phyloP scores from a whole-genome alignment of 1,140 invertebrate species.

The Cyclargus thomasi region DNA sequence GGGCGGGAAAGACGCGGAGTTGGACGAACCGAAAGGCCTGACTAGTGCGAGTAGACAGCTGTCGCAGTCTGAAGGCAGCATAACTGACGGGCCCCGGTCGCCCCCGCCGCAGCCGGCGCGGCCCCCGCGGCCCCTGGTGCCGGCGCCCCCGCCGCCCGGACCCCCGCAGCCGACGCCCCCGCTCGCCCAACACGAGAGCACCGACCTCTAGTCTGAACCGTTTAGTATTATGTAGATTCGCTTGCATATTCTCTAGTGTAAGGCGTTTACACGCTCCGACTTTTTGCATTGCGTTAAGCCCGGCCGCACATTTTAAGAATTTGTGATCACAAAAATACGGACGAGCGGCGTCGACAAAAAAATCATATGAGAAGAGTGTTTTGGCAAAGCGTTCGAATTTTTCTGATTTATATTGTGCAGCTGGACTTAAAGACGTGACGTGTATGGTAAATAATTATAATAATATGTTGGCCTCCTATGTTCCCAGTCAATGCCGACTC shows the following conservation, averaged over 20 bases:
- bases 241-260: slow-evolving; percentile 9
- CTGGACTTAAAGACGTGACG: not conserved
- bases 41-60: slow-evolving; percentile 56
- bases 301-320: no score
- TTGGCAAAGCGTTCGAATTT: no score
- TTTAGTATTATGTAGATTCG: slow-evolving; percentile 19
- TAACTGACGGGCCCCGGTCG: slow-evolving; percentile 54
- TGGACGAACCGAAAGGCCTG: slow-evolving; percentile 51
- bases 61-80: slow-evolving; percentile 70
- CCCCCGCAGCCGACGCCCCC: slow-evolving; percentile 28
- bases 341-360: no score
- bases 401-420: no score
- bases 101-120: slow-evolving; percentile 48
- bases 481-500: not conserved
- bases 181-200: slow-evolving; percentile 49
- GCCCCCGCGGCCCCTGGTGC: slow-evolving; percentile 54
- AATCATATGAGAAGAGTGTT: no score
- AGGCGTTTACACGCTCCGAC: not conserved
- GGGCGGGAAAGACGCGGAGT: slow-evolving; percentile 54
- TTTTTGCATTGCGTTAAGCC: slow-evolving; percentile 1
- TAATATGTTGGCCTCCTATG: slow-evolving; percentile 5
- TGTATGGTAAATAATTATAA: not conserved
- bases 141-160: slow-evolving; percentile 40
- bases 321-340: no score
- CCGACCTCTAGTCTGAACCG: slow-evolving; percentile 49